Evolutionary conservation across 1,140 invertebrate genomes (phyloP).

Genomic region (Uloborus diversus): DNA sequence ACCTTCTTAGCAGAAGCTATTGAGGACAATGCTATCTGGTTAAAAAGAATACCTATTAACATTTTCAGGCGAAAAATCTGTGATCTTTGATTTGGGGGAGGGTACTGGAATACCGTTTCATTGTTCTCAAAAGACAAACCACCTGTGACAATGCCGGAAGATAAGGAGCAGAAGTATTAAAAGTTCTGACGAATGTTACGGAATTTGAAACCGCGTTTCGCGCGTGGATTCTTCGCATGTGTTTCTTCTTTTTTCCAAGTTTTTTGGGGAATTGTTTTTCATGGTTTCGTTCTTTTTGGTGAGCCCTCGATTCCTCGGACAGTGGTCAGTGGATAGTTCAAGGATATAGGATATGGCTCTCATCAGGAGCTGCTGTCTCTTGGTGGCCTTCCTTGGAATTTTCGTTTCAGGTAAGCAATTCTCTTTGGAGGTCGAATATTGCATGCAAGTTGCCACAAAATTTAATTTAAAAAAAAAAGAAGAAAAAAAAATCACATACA

Average conservation of each 20-base stretch:
- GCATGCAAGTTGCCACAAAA: too few species aligned
- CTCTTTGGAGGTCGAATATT: too few species aligned
- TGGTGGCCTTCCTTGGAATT: slow-evolving; percentile 28
- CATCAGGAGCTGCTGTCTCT: slow-evolving; percentile 8
- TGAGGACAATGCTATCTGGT: too few species aligned
- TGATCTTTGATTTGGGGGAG: slow-evolving; percentile 51
- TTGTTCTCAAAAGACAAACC: too few species aligned
- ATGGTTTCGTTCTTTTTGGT: not conserved
- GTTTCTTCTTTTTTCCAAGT: not conserved
- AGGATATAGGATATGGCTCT: slow-evolving; percentile 22
- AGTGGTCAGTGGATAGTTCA: not conserved
- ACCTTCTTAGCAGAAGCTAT: too few species aligned
- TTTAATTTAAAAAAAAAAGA: too few species aligned
- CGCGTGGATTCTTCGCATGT: slow-evolving; percentile 8
- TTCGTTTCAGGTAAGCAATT: slow-evolving; percentile 28
- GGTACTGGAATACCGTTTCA: slow-evolving; percentile 17
- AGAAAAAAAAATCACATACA: too few species aligned
- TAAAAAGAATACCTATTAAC: slow-evolving; percentile 41
- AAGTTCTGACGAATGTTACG: not conserved
- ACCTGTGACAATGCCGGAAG: not conserved
- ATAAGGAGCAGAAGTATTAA: slow-evolving; percentile 12
- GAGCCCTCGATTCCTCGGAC: too few species aligned
- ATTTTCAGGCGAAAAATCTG: not conserved
- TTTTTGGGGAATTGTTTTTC: not conserved
- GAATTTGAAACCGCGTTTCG: slow-evolving; percentile 11